Evolutionary conservation across 2,797 vertebrate genomes (phyloP).

Genomic region (Gadopsis bispinosus): DNA sequence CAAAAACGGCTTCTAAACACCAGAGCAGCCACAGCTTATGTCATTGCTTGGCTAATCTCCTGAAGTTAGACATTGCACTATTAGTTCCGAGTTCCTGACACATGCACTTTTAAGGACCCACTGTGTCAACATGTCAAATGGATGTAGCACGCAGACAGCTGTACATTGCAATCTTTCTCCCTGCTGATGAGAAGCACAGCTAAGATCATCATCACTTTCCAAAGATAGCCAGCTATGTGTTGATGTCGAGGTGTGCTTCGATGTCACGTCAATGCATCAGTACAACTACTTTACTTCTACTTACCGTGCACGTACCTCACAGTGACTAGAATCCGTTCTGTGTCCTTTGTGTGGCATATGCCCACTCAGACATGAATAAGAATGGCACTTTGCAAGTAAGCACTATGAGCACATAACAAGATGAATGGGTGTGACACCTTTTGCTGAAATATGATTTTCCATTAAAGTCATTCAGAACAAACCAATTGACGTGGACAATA

Average conservation of each 20-base stretch:
- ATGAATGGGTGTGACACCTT: constrained; percentile 76
- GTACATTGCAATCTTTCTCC: constrained; percentile 80
- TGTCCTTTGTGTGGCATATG: constrained; percentile 76
- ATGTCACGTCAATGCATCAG: constrained; percentile 75
- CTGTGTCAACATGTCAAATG: constrained; percentile 80
- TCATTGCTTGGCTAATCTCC: constrained; percentile 80
- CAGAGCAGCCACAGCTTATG: constrained; percentile 68
- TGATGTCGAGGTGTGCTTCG: constrained; percentile 70
- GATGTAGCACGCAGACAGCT: constrained; percentile 72
- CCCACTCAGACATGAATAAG: constrained; percentile 77
- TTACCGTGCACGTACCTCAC: constrained; percentile 31
- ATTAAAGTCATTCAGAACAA: constrained; percentile 54
- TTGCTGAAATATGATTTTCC: constrained; percentile 71
- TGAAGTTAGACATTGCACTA: constrained; percentile 77
- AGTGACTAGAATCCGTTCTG: constrained; percentile 51
- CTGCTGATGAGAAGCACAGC: constrained; percentile 77
- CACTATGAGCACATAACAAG: constrained; percentile 66
- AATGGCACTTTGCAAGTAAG: constrained; percentile 83
- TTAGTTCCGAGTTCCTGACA: constrained; percentile 82
- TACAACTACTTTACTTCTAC: constrained; percentile 50
- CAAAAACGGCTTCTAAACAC: constrained; percentile 70
- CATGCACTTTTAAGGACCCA: constrained; percentile 80
- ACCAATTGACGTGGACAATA: constrained; percentile 51
- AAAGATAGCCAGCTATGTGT: constrained; percentile 71
- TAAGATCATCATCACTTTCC: constrained; percentile 81